Evolutionary conservation across 2,113 vertebrate species (phyloP).

Genomic region (Mastomys coucha): DNA sequence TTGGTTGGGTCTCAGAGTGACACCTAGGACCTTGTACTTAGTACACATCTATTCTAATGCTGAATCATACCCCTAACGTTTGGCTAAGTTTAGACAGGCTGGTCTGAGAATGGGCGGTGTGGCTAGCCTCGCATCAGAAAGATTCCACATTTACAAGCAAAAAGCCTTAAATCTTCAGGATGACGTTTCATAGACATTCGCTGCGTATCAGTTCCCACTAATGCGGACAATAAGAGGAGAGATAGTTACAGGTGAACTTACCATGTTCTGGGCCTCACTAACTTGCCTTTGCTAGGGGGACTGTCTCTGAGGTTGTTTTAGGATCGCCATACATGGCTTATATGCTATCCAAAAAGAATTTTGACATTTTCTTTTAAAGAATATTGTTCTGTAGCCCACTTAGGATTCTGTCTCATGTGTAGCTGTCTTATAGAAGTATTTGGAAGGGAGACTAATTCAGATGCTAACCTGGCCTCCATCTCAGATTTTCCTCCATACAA

Average conservation of each 20-base stretch:
- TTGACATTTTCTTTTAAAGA: neutral
- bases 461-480: accelerated
- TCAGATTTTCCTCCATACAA: neutral
- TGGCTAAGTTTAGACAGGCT: slow-evolving; percentile 63
- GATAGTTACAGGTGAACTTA: neutral
- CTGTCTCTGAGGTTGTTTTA: neutral
- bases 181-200: slow-evolving; percentile 72
- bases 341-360: neutral
- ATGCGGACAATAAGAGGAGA: neutral
- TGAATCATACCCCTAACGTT: neutral
- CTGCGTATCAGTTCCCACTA: slow-evolving; percentile 63
- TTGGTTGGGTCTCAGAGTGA: neutral
- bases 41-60: neutral
- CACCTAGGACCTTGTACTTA: no score
- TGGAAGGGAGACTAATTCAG: neutral
- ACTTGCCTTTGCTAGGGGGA: neutral
- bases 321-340: neutral
- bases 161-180: slow-evolving; percentile 79
- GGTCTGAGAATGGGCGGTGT: neutral
- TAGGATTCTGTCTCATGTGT: neutral
- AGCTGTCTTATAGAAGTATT: neutral
- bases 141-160: slow-evolving; percentile 65
- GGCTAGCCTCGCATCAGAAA: slow-evolving; percentile 67
- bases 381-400: neutral
- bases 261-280: accelerated